These are phyloP conservation scores for Eupeodes corollae DNA, from an alignment of 1,140 invertebrate genomes.

Conservation along the genomic window DNA sequence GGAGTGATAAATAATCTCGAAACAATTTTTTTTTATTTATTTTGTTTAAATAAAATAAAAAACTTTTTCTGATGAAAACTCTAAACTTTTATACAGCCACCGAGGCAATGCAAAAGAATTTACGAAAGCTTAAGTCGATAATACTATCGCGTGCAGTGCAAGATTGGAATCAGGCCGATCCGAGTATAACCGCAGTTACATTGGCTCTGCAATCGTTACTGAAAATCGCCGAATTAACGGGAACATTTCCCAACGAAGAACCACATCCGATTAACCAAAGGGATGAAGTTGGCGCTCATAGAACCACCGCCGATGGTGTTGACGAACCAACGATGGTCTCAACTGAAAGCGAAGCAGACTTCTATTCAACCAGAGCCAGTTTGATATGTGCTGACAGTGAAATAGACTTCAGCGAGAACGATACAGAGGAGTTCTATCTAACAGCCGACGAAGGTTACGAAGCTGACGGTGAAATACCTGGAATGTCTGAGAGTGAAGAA, in stretches of 20 bases:
- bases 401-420: constrained; percentile 28
- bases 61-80: constrained; percentile 6
- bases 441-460: constrained; percentile 35
- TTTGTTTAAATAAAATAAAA: constrained; percentile 7
- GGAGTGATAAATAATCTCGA: no score
- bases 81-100: constrained; percentile 14
- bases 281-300: neutral
- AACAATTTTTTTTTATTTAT: no score
- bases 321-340: neutral
- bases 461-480: constrained; percentile 31
- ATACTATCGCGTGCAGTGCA: constrained; percentile 20
- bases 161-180: constrained; percentile 23
- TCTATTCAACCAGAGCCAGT: constrained; percentile 27
- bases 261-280: neutral
- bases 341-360: constrained; percentile 23
- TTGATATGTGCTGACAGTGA: constrained; percentile 30
- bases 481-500: constrained; percentile 24
- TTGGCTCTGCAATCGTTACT: constrained; percentile 29
- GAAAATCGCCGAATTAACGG: constrained; percentile 33
- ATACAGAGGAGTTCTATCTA: constrained; percentile 26
- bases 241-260: constrained; percentile 4
- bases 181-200: constrained; percentile 22
- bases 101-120: constrained; percentile 34
- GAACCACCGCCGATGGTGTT: neutral
- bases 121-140: constrained; percentile 26